Base-by-base conservation (phyloP, 1,140 invertebrate species). In the Lepidurus apus region DNA sequence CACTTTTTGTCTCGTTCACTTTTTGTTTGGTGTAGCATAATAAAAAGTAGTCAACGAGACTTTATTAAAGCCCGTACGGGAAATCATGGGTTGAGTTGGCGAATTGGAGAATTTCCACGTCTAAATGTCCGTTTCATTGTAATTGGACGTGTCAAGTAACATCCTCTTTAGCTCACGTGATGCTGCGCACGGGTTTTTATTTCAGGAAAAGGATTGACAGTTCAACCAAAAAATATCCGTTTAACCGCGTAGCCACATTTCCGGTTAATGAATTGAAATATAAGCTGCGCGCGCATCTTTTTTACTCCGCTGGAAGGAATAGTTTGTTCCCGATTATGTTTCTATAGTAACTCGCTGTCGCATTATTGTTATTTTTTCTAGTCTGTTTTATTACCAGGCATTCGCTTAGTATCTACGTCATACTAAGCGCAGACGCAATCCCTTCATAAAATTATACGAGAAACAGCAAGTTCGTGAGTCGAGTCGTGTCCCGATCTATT, bases 131-230 rank as follows among this genome's bases (percentile, higher is more conserved):
- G 34, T 34, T 34, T 34, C 34, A 34, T 9, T 65, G 53, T 17
- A 65, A 65, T 65, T 65, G 17, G 1, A 65, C 21, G 53, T 65
- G 53, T 65, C 53, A 65, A 65, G 53, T 34, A 9, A 65, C 53
- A 65, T 65, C 53, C 53, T 65, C 10, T 65, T 65, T 17, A 65
- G 17, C 53, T 65, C 53, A 65, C 53, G 53, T 65, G 53, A 65
- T 13, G 6, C 13, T 65, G 9, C 17, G 53, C 53, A 65, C 53
- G 53, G 7, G 6, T 13, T 21, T 17, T 65, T 7, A 10, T 3
- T 34, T 34, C 34, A 34, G 34, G 34, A 34, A 34, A 34, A 34
- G 34, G 34, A 34, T 34, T 34, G 34, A 34, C 3, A 34, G 4
- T 34, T 34, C 34, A 34, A 34, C 34, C 34, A 3, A 34, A 34